Conservation (phyloP, 2,797 vertebrate genomes). For the Sebastiscus albofasciatus region DNA sequence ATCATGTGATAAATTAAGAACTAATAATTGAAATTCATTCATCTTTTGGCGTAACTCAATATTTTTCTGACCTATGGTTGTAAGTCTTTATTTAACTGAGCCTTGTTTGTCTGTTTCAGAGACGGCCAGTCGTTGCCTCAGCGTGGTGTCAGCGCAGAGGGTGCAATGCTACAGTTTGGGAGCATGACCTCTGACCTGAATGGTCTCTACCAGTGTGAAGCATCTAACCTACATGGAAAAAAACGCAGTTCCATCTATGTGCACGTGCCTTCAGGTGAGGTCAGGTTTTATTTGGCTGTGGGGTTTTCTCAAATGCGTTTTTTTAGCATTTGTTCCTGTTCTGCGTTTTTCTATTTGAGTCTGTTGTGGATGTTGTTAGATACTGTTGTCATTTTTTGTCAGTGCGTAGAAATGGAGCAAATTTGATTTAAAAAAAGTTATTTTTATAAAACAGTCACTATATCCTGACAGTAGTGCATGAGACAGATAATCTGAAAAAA, state of each 20-base stretch:
- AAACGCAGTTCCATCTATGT: constrained; percentile 10
- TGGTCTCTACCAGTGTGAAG: constrained; percentile 66
- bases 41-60: not conserved
- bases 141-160: constrained; percentile 9
- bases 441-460: no score
- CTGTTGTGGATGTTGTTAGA: not conserved
- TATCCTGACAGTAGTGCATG: no score
- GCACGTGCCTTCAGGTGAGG: constrained; percentile 25
- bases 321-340: not conserved
- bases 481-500: no score
- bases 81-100: not conserved
- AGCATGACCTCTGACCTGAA: constrained; percentile 20
- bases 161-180: constrained; percentile 28
- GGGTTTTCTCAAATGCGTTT: not conserved
- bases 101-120: constrained; percentile 32
- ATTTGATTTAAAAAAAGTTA: no score
- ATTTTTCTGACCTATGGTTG: no score
- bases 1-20: not conserved
- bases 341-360: not conserved
- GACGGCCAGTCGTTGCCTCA: not conserved
- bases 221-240: constrained; percentile 47
- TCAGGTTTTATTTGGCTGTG: not conserved
- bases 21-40: not conserved
- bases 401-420: no score
- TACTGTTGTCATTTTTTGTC: not conserved